Conservation (phyloP, 1,140 invertebrate species). For the Zaprionus nigranus region DNA sequence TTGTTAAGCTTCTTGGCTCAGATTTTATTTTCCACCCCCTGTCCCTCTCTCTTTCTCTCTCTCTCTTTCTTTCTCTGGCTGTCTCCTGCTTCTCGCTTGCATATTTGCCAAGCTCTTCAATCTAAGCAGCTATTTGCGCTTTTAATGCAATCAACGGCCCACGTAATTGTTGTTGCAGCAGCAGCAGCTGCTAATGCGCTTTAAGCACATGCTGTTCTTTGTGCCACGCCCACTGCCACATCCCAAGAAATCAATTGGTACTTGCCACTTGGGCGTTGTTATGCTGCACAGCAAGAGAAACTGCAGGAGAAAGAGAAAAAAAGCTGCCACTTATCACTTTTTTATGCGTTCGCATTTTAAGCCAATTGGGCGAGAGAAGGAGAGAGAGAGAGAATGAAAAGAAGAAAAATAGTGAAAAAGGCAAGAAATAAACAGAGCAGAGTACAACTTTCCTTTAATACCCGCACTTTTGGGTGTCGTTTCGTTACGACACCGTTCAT, state of each 20-base stretch:
- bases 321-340: constrained; percentile 29
- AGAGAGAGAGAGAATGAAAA: constrained; percentile 16
- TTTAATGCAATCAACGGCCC: constrained; percentile 57
- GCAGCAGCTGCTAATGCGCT: constrained; percentile 61
- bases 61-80: constrained; percentile 7
- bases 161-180: constrained; percentile 22
- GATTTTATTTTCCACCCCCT: constrained; percentile 11
- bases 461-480: constrained; percentile 75
- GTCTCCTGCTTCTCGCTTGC: constrained; percentile 5
- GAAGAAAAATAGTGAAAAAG: constrained; percentile 17
- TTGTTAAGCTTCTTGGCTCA: constrained; percentile 44
- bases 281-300: constrained; percentile 30
- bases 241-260: constrained; percentile 70
- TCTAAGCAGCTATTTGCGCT: constrained; percentile 63
- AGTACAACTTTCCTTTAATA: constrained; percentile 69
- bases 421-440: constrained; percentile 10
- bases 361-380: constrained; percentile 57
- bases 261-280: constrained; percentile 60
- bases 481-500: constrained; percentile 53
- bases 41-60: background rate
- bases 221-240: constrained; percentile 54
- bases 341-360: constrained; percentile 70
- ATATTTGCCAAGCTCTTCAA: constrained; percentile 67
- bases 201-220: constrained; percentile 20
- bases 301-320: constrained; percentile 34